Evolutionary conservation across 2,113 vertebrate genomes (phyloP), one percentile per base, ranked within the genome.

Genomic region (Tetrax tetrax): DNA sequence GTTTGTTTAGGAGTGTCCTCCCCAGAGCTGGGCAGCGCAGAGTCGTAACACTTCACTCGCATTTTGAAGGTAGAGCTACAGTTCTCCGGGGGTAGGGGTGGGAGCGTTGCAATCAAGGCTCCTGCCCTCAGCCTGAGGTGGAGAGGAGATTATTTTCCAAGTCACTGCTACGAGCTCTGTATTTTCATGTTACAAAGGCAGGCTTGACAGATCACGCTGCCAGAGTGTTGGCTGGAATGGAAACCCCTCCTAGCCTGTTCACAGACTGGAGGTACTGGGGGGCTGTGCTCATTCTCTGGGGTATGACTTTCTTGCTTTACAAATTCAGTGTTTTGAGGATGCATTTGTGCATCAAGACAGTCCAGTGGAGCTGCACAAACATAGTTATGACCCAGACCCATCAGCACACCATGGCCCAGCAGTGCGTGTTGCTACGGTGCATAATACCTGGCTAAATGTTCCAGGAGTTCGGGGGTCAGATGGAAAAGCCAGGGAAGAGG

Each of bases 1-100:
- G 87, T 97, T 97, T 97, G 86, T 90, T 94, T 95, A 95, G 93
- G 88, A 97, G 95, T 89, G 89, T 94, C 90, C 95, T 97, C 84
- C 90, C 90, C 95, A 91, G 81, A 56, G 92, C 82, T 87, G 96
- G 75, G 89, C 66, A 95, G 88, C 11, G 84, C 11, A 21, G 68
- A 85, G 71, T 37, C 69, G 57, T 84, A 86, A 68, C 4, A 56
- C 59, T 94, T 28, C 33, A 56, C 80, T 93, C 87, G 51, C 45
- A 28, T 37, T 93, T 87, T n/a, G 24, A 81, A 95, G 87, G 23
- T n/a, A 91, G 81, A 93, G 83, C 89, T 90, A 2, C 76, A 83
- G 70, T 31, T 38, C 94, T 93, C 87, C 63, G 0, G 54, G 91
- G 83, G 77, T 37, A 93, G 89, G 94, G 95, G 43, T 78, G 94